These are phyloP conservation scores for Drosophila auraria DNA, from an alignment of 1,140 invertebrate genomes.

Conservation along the genomic window DNA sequence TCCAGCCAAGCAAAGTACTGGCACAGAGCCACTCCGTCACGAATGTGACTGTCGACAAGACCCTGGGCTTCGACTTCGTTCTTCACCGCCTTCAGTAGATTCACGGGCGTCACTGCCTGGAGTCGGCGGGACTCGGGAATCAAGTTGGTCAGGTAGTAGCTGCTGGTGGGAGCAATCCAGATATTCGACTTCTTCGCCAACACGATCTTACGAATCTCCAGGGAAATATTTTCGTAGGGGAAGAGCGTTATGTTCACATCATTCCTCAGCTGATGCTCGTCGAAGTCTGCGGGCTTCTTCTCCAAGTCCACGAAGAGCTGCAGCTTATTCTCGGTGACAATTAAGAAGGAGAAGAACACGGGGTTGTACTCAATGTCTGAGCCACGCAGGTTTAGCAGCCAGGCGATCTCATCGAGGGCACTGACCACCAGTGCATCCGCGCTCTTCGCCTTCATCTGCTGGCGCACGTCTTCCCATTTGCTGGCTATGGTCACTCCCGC, in stretches of 20 bases:
- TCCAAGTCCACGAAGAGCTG: constrained; percentile 91
- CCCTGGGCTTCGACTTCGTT: constrained; percentile 95
- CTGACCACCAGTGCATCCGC: constrained; percentile 91
- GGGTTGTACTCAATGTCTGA: constrained; percentile 98
- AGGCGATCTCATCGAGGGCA: constrained; percentile 96
- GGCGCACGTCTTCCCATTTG: constrained; percentile 90
- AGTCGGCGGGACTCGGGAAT: constrained; percentile 86
- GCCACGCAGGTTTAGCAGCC: constrained; percentile 96
- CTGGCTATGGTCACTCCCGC: constrained; percentile 89
- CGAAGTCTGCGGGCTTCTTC: constrained; percentile 87
- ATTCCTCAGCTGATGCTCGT: constrained; percentile 88
- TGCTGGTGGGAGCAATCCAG: constrained; percentile 90
- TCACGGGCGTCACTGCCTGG: constrained; percentile 85
- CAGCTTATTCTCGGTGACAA: constrained; percentile 89
- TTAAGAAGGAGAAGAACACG: constrained; percentile 96
- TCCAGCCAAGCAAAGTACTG: constrained; percentile 98
- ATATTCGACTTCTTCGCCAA: constrained; percentile 84
- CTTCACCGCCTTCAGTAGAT: constrained; percentile 95
- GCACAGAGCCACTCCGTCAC: constrained; percentile 96
- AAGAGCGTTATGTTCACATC: constrained; percentile 86
- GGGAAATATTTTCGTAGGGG: constrained; percentile 87
- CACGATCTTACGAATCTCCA: constrained; percentile 82
- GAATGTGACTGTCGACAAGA: constrained; percentile 94
- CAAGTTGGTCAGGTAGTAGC: constrained; percentile 88
- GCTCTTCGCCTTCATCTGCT: constrained; percentile 90